Conservation (phyloP, 2,888 invertebrate species). For the Strigamia maritima region DNA sequence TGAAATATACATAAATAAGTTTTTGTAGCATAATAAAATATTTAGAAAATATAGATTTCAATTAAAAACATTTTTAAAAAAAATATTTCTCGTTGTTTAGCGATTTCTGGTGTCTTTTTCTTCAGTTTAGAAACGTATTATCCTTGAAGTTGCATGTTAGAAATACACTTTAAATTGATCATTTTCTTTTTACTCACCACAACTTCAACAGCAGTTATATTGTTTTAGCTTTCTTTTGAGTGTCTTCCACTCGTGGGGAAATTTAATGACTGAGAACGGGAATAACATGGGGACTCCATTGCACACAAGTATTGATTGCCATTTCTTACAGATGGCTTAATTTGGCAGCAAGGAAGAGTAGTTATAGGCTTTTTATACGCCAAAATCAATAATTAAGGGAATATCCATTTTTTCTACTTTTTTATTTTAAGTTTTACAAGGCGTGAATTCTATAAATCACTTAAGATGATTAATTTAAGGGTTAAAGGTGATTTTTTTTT, state of each 20-base stretch:
- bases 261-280: slow-evolving; percentile 32
- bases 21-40: too few relatives aligned
- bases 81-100: too few relatives aligned
- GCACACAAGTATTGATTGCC: slow-evolving; percentile 32
- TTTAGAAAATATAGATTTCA: too few relatives aligned
- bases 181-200: slow-evolving; percentile 9
- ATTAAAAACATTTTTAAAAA: too few relatives aligned
- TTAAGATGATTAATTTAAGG: background rate
- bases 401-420: background rate
- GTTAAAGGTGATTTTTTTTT: background rate
- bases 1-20: too few relatives aligned
- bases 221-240: background rate
- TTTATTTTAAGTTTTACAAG: background rate
- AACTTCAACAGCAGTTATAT: slow-evolving; percentile 18
- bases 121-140: background rate
- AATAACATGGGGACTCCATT: slow-evolving; percentile 31
- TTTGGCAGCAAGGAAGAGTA: slow-evolving; percentile 27
- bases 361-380: slow-evolving; percentile 29
- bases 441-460: background rate
- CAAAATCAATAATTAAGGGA: slow-evolving; percentile 18
- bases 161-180: slow-evolving; percentile 16
- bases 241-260: slow-evolving; percentile 30
- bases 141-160: background rate
- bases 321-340: slow-evolving; percentile 34
- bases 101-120: background rate